Percentiles rank a stretch among this genome's conserved stretches.
Conservation (phyloP, 2,113 vertebrate genomes). For the Oncorhynchus keta region DNA sequence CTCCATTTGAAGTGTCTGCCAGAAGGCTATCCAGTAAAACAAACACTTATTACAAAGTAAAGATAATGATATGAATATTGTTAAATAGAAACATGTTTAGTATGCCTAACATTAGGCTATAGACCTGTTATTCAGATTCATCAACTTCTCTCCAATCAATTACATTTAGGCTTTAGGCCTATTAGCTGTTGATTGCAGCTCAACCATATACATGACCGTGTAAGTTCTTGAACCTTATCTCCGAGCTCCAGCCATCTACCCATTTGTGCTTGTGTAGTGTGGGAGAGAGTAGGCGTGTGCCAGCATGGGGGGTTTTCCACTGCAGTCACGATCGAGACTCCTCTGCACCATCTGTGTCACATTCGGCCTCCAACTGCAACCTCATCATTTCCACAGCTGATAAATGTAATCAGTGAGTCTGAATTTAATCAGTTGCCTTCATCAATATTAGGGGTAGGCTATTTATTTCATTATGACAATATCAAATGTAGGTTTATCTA, state of each 20-base stretch:
- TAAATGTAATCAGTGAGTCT: constrained; percentile 1
- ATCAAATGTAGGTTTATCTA: no score
- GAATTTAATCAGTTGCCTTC: constrained; percentile 24
- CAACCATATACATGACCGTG: neutral
- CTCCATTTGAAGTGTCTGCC: no score
- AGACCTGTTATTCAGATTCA: no score
- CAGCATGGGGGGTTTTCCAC: neutral
- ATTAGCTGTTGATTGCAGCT: no score
- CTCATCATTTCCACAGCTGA: constrained; percentile 48
- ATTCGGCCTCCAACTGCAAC: constrained; percentile 54
- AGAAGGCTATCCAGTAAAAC: no score
- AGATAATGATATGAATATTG: no score
- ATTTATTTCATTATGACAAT: no score
- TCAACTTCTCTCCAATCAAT: no score
- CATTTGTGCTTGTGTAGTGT: neutral
- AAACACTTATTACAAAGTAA: no score
- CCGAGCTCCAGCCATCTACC: neutral
- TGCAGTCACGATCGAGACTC: constrained; percentile 22
- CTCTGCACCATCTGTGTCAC: constrained; percentile 71
- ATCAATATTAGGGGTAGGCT: constrained; percentile 10
- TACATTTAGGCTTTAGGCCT: no score
- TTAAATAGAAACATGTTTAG: no score
- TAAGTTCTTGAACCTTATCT: neutral
- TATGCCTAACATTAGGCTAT: no score
- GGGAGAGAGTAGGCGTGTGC: neutral